Percentiles rank a stretch among this genome's conserved stretches.
Conservation (phyloP, 2,797 vertebrate genomes). For the Pseudotriccus pelzelni region DNA sequence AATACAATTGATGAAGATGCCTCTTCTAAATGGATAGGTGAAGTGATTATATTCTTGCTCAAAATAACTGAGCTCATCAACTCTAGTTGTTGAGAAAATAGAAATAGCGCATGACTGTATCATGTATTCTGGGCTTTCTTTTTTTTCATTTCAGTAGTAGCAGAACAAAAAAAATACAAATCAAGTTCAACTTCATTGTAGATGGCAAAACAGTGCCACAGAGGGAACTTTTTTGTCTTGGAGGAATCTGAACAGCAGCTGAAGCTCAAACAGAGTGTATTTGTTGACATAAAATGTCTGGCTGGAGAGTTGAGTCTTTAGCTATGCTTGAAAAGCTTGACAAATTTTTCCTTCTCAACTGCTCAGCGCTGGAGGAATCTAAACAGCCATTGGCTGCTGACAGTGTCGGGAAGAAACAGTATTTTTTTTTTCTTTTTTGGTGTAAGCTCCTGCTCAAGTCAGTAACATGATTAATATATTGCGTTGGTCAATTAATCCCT, state of each 20-base stretch:
- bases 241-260: constrained; percentile 16
- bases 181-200: not conserved
- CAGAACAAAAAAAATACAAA: not conserved
- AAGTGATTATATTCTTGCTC: not conserved
- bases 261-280: not conserved
- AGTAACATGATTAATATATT: constrained; percentile 26
- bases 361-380: not conserved
- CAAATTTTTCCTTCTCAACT: constrained; percentile 20
- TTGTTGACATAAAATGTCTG: constrained; percentile 58
- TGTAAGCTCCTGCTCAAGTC: not conserved
- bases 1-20: not conserved
- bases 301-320: constrained; percentile 11
- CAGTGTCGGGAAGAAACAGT: not conserved
- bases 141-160: not conserved
- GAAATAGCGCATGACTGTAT: not conserved
- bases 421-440: not conserved
- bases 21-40: not conserved
- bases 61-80: not conserved
- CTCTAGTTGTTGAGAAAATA: not conserved
- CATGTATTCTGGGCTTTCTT: not conserved
- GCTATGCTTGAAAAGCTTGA: constrained; percentile 40
- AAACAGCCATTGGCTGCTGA: constrained; percentile 15
- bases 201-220: not conserved
- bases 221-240: constrained; percentile 1
- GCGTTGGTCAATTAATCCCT: constrained; percentile 34